phyloP scores from a whole-genome alignment of 2,113 vertebrate genomes.

The Hipposideros armiger region DNA sequence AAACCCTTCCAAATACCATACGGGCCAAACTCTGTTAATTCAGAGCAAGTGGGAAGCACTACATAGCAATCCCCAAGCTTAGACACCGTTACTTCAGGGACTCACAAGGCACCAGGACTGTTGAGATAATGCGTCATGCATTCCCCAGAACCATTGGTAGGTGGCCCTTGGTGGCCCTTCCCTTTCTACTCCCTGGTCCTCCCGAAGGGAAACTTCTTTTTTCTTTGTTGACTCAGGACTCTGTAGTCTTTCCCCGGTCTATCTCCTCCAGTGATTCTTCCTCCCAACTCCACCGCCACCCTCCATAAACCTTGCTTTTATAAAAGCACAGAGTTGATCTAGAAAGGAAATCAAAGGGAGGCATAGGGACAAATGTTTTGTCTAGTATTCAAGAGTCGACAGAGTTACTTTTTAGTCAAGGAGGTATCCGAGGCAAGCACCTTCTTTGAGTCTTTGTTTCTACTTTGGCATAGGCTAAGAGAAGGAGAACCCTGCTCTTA shows the following conservation, averaged over 20 bases:
- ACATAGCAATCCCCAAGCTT: neutral
- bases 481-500: neutral
- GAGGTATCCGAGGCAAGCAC: neutral
- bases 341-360: neutral
- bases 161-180: neutral
- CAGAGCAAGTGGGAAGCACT: neutral
- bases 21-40: neutral
- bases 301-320: neutral
- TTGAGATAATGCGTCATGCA: neutral
- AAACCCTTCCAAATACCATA: neutral
- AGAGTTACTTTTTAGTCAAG: neutral
- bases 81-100: neutral
- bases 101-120: neutral
- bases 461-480: neutral
- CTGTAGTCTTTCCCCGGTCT: neutral
- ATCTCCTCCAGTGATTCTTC: neutral
- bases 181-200: neutral
- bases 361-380: neutral
- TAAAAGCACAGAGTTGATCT: neutral
- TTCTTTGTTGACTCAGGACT: neutral
- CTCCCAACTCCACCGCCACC: neutral
- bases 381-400: neutral
- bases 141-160: neutral
- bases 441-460: neutral
- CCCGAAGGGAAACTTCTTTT: neutral